Base-by-base conservation (phyloP, 2,113 vertebrate species). In the Fregetta grallaria region DNA sequence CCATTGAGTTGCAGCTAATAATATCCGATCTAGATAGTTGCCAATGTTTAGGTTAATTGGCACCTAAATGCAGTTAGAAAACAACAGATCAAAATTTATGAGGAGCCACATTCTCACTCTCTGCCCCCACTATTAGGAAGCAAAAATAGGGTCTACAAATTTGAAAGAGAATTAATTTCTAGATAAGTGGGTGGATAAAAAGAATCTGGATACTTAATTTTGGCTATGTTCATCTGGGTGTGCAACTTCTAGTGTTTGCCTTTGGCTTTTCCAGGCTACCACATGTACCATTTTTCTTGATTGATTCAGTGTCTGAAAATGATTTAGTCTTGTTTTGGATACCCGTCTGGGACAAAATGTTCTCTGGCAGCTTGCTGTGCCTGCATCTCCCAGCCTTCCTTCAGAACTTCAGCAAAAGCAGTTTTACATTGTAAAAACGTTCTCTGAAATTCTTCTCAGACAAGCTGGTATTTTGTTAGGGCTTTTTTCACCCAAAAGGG, bases 251-350 rank as follows among this genome's bases (percentile, higher is more conserved):
- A 65, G 49, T 86, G 72, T 78, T 80, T 94, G 73, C 71, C 94
- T 94, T 93, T 67, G 68, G 11, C 4, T 93, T 90, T 89, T 88
- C 83, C 74, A 94, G 74, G 68, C 74, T 93, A 55, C 80, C 66
- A 58, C 68, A 70, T 32, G 66, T 62, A 68, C 44, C 42, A 16
- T 65, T 97, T 95, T 86, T 45, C 19, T 90, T 92, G 63, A 81
- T 34, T 90, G 55, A 90, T 58, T 92, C 73, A 62, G 34, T 86
- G 52, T 92, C 81, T 92, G 72, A 67, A 91, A 82, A 83, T 45
- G 30, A 90, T 97, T 94, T 95, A 92, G 42, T 65, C 79, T 76
- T 92, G 77, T n/a, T 52, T 90, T 81, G 50, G 32, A 55, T 73
- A 61, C n/a, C 80, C 80, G 93, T 78, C 88, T 87, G 70, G 83